phyloP scores from a whole-genome alignment of 2,113 vertebrate species.

The Tachysurus vachellii region DNA sequence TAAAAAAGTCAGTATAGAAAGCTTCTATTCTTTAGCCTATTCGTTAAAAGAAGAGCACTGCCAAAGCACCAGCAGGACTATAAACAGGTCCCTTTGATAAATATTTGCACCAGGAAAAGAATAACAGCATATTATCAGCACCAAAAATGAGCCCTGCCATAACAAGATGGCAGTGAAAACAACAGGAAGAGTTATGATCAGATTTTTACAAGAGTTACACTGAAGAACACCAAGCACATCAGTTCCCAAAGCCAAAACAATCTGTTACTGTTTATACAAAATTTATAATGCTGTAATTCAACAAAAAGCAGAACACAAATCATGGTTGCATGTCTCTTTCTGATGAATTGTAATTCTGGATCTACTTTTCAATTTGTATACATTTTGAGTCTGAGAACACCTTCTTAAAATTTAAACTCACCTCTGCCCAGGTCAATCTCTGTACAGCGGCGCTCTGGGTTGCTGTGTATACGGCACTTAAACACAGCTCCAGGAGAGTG shows the following conservation, averaged over 20 bases:
- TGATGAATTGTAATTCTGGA: neutral
- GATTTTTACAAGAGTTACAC: neutral
- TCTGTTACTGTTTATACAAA: neutral
- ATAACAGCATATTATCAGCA: neutral
- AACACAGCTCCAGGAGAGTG: slow-evolving; percentile 90
- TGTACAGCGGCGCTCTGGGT: slow-evolving; percentile 92
- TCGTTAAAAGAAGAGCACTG: neutral
- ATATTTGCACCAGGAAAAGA: slow-evolving; percentile 21
- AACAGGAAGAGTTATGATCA: neutral
- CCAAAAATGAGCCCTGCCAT: neutral
- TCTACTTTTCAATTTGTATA: neutral
- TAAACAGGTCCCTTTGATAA: neutral
- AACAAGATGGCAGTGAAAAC: neutral
- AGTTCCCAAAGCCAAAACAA: neutral
- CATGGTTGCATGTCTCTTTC: neutral
- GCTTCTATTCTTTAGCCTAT: neutral
- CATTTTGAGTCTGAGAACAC: neutral
- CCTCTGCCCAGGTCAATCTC: slow-evolving; percentile 97
- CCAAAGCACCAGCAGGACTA: neutral
- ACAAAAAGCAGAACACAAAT: neutral
- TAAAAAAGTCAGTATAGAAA: neutral
- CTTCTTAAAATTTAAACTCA: slow-evolving; percentile 62
- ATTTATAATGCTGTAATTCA: neutral
- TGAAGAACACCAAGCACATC: neutral
- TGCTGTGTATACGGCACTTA: slow-evolving; percentile 94